Base-by-base conservation (phyloP, 2,888 invertebrate species). In the Drosophila buzzatii region DNA sequence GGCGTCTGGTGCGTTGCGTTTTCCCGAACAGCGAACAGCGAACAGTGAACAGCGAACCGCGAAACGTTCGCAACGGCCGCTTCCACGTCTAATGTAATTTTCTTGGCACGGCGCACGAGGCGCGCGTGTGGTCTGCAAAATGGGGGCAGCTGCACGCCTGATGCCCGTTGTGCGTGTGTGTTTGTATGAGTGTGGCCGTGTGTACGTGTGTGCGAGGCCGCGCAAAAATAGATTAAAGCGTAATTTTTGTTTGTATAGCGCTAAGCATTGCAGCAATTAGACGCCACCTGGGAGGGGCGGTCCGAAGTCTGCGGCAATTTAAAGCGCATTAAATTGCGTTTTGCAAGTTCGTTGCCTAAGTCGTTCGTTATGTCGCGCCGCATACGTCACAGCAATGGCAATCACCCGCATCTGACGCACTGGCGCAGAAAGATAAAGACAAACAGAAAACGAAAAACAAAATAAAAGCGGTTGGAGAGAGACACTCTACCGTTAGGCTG, bases 191-290 rank as follows among this genome's bases (percentile, higher is more conserved):
- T 55, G 33, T 63, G 45, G 55, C 51, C 35, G 55, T 58, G 66
- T 42, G 44, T 56, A 68, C 53, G 68, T 27, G 27, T 27, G 27
- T 27, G 27, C 33, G 64, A 72, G 71, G 70, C 66, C 63, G 65
- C 64, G 76, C 64, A 88, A 90, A 81, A 90, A 87, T 78, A 90
- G 86, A 87, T 87, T 87, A 90, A 90, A 91, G 86, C 74, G 85
- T 89, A 86, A 86, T 90, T 85, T 90, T 87, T 89, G 90, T 90
- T 90, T 90, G 91, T 82, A 90, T 77, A 86, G 75, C 82, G 79
- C 74, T 81, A 79, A 90, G 88, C 82, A 85, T 80, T 81, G 84
- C 64, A 41, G 85, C 90, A 89, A 85, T 85, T 85, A 85, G 78
- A 72, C 60, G 72, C 53, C 45, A 49, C 31, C 37, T 47, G 45